Percentiles rank a stretch among this genome's conserved stretches.
Conservation (phyloP, 2,797 vertebrate genomes). For the Columba guinea region DNA sequence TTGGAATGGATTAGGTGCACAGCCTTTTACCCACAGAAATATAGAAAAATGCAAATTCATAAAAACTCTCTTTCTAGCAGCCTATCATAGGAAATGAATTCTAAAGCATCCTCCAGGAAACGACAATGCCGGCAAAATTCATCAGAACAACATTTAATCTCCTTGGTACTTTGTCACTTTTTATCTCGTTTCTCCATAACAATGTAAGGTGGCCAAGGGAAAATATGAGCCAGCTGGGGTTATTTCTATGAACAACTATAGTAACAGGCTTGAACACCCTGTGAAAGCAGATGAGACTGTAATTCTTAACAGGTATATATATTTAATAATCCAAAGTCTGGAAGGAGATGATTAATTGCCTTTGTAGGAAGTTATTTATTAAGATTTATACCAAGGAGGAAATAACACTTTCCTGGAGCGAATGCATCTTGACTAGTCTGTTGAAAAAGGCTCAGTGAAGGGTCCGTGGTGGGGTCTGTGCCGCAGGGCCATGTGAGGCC, state of each 20-base stretch:
- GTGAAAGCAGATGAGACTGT: background rate
- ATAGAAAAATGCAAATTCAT: background rate
- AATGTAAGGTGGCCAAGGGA: background rate
- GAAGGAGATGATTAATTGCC: background rate
- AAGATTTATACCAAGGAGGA: background rate
- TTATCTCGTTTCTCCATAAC: background rate
- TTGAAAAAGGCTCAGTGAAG: background rate
- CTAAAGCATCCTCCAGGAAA: background rate
- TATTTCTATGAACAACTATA: background rate
- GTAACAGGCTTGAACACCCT: background rate
- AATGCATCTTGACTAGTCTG: background rate
- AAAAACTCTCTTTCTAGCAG: background rate
- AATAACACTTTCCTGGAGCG: background rate
- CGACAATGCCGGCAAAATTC: background rate
- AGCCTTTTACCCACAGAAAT: background rate
- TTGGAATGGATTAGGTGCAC: background rate
- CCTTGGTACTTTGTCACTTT: background rate
- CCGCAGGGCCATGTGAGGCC: background rate
- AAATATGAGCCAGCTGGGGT: background rate
- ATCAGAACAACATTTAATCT: background rate
- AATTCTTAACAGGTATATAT: background rate
- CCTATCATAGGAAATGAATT: background rate
- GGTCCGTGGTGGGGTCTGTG: rapidly evolving
- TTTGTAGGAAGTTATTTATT: background rate
- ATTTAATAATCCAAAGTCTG: background rate